These are phyloP conservation scores for Phylloscopus trochilus DNA, from an alignment of 2,113 vertebrate genomes.

Conservation along the genomic window DNA sequence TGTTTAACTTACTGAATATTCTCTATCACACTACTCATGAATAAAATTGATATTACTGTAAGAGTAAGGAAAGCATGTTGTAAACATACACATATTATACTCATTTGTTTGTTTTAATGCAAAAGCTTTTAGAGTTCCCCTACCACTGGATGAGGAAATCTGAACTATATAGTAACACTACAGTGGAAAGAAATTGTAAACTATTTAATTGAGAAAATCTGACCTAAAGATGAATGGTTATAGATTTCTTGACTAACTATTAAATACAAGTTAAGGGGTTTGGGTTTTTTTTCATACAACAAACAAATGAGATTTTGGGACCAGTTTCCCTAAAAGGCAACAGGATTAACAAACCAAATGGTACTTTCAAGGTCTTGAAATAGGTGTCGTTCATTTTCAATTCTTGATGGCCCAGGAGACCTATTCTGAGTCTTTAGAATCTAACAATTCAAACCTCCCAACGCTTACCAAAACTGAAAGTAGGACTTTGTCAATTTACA, in stretches of 20 bases:
- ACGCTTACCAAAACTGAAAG: background rate
- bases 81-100: background rate
- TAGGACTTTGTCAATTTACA: background rate
- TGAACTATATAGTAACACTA: background rate
- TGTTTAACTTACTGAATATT: background rate
- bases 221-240: background rate
- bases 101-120: background rate
- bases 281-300: background rate
- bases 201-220: background rate
- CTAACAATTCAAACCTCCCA: background rate
- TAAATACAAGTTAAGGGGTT: background rate
- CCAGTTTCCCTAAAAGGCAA: background rate
- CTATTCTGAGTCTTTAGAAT: background rate
- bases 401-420: background rate
- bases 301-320: background rate
- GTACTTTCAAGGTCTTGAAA: background rate
- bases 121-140: background rate
- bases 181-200: background rate
- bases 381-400: background rate
- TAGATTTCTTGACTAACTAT: background rate
- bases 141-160: background rate
- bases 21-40: background rate
- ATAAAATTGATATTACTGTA: background rate
- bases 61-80: background rate
- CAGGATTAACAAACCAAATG: background rate